Conservation (phyloP, 2,888 invertebrate species). For the Drosophila ochracea region DNA sequence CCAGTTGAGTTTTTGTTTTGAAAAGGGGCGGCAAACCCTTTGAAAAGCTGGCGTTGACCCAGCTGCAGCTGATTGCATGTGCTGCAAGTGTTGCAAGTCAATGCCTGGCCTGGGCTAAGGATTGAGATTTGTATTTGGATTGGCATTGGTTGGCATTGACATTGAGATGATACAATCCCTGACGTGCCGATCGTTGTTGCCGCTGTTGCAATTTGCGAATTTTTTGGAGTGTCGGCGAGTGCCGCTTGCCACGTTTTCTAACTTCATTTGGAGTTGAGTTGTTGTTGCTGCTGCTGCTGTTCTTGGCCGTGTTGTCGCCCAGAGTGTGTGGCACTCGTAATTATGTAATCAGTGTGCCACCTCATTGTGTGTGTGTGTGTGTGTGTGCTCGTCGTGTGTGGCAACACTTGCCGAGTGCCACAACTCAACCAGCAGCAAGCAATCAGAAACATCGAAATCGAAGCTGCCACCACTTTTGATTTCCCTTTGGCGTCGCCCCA, state of each 20-base stretch:
- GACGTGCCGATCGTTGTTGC: constrained; percentile 42
- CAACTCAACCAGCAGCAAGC: not conserved
- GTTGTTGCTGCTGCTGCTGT: constrained; percentile 2
- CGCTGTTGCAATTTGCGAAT: constrained; percentile 41
- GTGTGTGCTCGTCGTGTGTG: constrained; percentile 21
- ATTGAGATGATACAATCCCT: constrained; percentile 7
- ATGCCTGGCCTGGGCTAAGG: not conserved
- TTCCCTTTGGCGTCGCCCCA: constrained; percentile 37
- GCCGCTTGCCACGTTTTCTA: constrained; percentile 67
- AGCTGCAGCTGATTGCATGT: constrained; percentile 8
- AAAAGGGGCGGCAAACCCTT: constrained; percentile 27
- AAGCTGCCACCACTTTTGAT: constrained; percentile 53
- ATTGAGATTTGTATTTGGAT: constrained; percentile 2
- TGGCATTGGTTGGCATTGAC: not conserved
- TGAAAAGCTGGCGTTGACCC: constrained; percentile 28
- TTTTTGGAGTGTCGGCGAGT: constrained; percentile 61
- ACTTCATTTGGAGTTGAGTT: constrained; percentile 58
- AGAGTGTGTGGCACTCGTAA: constrained; percentile 66
- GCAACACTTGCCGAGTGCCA: constrained; percentile 53
- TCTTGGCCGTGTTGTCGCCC: constrained; percentile 24
- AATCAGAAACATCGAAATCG: constrained; percentile 26
- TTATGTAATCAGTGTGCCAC: constrained; percentile 76
- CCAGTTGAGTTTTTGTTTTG: not conserved
- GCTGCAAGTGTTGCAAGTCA: constrained; percentile 47
- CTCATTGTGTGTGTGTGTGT: constrained; percentile 57